Conservation (phyloP, 1,140 invertebrate genomes). For the Lepidurus arcticus region DNA sequence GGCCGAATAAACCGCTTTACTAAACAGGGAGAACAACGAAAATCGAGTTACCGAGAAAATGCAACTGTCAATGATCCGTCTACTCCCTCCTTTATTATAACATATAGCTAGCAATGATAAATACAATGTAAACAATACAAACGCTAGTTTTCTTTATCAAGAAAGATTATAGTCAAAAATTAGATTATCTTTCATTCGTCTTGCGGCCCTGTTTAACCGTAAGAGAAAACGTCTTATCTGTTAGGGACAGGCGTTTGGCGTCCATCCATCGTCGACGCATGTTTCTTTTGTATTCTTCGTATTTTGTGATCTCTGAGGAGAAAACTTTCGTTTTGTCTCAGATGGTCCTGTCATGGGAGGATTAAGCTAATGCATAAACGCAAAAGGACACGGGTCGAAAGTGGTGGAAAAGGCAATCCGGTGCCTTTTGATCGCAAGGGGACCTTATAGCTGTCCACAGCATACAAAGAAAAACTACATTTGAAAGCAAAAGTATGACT, state of each 20-base stretch:
- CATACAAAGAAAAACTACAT: neutral
- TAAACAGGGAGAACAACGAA: no score
- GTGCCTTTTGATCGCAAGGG: neutral
- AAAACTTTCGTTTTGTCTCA: neutral
- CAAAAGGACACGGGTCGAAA: neutral
- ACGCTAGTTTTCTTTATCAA: no score
- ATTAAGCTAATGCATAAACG: neutral
- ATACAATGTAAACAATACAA: no score
- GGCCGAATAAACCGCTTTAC: no score
- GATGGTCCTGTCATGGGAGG: neutral
- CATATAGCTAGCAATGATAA: no score
- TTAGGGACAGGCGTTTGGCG: neutral
- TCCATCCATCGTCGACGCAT: neutral
- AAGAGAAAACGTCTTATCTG: neutral
- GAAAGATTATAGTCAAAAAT: no score
- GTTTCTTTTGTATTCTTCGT: neutral
- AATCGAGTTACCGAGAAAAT: no score
- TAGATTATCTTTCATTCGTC: neutral
- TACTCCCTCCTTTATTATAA: no score
- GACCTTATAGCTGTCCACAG: neutral
- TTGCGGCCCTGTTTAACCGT: neutral
- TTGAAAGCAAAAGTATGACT: neutral
- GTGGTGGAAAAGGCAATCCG: neutral
- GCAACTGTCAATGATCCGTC: no score
- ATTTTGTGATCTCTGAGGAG: neutral